Percentiles rank a stretch among this genome's conserved stretches.
phyloP scores from a whole-genome alignment of 1,140 invertebrate genomes.

The Philotrypesis tridentata region DNA sequence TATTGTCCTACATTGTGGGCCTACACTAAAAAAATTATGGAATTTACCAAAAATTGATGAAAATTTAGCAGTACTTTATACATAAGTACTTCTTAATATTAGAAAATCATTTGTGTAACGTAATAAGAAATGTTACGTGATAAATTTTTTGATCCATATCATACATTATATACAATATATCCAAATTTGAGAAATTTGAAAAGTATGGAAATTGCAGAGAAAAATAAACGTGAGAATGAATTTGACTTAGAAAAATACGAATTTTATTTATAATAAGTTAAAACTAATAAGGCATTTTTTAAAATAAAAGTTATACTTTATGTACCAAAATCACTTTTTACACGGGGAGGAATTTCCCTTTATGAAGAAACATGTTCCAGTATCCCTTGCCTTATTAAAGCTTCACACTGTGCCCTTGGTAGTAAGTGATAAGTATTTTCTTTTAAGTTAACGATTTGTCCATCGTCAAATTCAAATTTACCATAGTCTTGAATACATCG shows the following conservation, averaged over 20 bases:
- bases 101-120: too few species aligned
- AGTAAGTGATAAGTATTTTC: slow-evolving; percentile 95
- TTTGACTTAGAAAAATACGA: background rate
- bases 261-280: background rate
- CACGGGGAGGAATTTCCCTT: slow-evolving; percentile 2
- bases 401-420: slow-evolving; percentile 90
- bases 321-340: background rate
- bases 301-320: background rate
- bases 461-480: slow-evolving; percentile 94
- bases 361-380: slow-evolving; percentile 82
- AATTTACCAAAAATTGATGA: too few species aligned
- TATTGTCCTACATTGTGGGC: too few species aligned
- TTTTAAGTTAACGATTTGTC: slow-evolving; percentile 89
- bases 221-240: background rate
- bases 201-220: too few species aligned
- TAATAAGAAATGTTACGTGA: too few species aligned
- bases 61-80: too few species aligned
- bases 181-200: too few species aligned
- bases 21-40: too few species aligned
- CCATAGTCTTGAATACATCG: slow-evolving; percentile 93
- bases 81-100: too few species aligned
- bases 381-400: slow-evolving; percentile 93
- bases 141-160: too few species aligned
- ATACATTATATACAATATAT: too few species aligned
- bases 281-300: background rate